Evolutionary conservation across 2,888 invertebrate species (phyloP).

Genomic region (Cryptocephalus moraei): DNA sequence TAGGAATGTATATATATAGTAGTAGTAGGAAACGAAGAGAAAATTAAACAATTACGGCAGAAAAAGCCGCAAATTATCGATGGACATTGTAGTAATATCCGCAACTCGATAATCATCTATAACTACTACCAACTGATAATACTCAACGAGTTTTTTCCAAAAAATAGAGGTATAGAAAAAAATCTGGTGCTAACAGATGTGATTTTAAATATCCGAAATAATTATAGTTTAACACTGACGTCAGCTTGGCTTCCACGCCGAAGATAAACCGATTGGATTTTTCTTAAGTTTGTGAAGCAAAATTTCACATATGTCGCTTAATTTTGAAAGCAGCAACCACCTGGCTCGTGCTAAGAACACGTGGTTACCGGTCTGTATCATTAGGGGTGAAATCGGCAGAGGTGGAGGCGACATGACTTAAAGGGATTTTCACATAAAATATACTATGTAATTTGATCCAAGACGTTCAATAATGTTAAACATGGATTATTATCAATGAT

Average conservation of each 20-base stretch:
- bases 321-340: conserved; percentile 32
- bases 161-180: conserved; percentile 5
- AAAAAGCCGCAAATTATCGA: not conserved
- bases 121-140: not conserved
- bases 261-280: conserved; percentile 16
- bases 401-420: no score
- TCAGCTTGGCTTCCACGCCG: conserved; percentile 13
- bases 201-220: conserved; percentile 16
- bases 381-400: not conserved
- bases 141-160: not conserved
- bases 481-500: no score
- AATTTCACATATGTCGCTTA: conserved; percentile 34
- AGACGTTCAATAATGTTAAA: no score
- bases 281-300: conserved; percentile 21
- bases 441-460: no score
- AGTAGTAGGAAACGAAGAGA: no score
- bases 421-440: no score
- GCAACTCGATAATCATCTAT: not conserved
- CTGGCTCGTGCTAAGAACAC: conserved; percentile 35
- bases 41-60: not conserved
- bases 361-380: conserved; percentile 29
- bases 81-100: not conserved
- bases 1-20: not conserved
- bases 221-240: conserved; percentile 15
- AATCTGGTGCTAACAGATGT: conserved; percentile 18